A percentile compares a stretch with the other conserved stretches of the same genome.
Conservation (phyloP, 2,797 vertebrate genomes). For the Alcedo quadribrachys region DNA sequence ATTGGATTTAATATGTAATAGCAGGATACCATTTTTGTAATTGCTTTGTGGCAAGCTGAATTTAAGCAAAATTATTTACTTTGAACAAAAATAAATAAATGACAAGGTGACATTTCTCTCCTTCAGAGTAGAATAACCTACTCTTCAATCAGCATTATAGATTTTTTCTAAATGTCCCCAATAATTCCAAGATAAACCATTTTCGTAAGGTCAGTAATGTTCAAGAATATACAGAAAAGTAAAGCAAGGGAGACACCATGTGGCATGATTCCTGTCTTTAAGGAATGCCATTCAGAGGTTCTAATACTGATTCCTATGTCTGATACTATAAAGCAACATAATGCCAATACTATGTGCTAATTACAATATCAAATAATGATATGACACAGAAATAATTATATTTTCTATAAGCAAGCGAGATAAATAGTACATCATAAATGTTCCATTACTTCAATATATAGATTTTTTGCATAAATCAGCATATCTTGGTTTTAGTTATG, state of each 20-base stretch:
- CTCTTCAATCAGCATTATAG: slow-evolving; percentile 47
- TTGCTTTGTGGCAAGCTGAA: background rate
- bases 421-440: background rate
- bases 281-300: background rate
- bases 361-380: background rate
- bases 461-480: background rate
- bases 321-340: too few species aligned
- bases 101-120: slow-evolving; percentile 8
- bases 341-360: too few species aligned
- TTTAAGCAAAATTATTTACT: slow-evolving; percentile 8
- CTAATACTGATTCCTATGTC: background rate
- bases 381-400: background rate
- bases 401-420: background rate
- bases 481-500: background rate
- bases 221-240: slow-evolving; percentile 40
- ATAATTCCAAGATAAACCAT: slow-evolving; percentile 11
- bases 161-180: background rate
- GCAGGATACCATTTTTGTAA: background rate
- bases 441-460: background rate
- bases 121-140: slow-evolving; percentile 57
- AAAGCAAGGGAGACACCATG: slow-evolving; percentile 75
- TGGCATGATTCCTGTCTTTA: slow-evolving; percentile 32
- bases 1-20: background rate
- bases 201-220: background rate
- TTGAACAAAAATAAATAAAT: background rate